Evolutionary conservation across 2,113 vertebrate species (phyloP).

Genomic region (Galbula dea): DNA sequence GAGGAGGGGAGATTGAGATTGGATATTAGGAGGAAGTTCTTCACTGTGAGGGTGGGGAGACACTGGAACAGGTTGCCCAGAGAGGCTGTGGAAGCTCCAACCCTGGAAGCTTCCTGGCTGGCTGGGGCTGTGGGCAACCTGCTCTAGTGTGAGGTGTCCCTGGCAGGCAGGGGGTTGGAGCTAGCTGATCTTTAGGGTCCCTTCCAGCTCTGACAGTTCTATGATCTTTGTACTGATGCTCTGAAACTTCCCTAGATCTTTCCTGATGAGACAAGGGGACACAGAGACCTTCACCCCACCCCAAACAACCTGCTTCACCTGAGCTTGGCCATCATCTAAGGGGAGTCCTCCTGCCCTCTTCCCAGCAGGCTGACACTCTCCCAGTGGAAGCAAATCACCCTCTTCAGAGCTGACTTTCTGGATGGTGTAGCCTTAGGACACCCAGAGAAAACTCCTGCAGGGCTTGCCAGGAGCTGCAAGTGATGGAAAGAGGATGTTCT

Average conservation of each 20-base stretch:
- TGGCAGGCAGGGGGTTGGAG: too few species aligned
- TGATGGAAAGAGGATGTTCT: neutral
- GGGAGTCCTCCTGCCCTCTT: neutral
- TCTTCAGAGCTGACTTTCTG: neutral
- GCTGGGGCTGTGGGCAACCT: too few species aligned
- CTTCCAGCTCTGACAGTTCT: too few species aligned
- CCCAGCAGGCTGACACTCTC: neutral
- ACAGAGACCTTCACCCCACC: neutral
- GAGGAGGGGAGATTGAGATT: too few species aligned
- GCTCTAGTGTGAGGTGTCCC: too few species aligned
- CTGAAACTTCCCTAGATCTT: neutral
- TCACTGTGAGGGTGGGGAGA: too few species aligned
- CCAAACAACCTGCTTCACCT: neutral
- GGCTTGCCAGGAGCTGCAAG: neutral
- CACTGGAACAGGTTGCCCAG: too few species aligned
- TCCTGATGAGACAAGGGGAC: neutral
- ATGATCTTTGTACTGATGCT: neutral
- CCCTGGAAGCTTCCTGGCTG: too few species aligned
- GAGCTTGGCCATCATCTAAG: neutral
- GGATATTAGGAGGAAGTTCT: too few species aligned
- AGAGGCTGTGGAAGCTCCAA: too few species aligned
- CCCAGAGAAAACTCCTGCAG: neutral
- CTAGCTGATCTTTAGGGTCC: too few species aligned
- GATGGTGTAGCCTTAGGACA: neutral
- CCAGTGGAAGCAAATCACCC: neutral